phyloP scores from a whole-genome alignment of 1,140 invertebrate species.

The Apis florea region DNA sequence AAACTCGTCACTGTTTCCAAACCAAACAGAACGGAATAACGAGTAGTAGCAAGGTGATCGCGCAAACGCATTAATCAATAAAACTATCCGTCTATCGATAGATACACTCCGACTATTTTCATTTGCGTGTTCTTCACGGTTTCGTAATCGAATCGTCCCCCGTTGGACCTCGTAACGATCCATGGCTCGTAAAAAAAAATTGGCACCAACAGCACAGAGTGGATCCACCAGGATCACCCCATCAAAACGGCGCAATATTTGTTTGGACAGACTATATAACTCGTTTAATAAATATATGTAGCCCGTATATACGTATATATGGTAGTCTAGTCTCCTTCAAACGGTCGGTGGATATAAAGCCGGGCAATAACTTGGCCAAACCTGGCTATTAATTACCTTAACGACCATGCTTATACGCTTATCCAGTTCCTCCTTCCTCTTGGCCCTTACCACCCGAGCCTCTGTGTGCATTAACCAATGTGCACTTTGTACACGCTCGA shows the following conservation, averaged over 20 bases:
- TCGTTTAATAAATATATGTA: slow-evolving; percentile 48
- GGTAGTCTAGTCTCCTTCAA: neutral
- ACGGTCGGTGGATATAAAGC: slow-evolving; percentile 45
- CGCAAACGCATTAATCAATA: slow-evolving; percentile 29
- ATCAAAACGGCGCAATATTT: slow-evolving; percentile 22
- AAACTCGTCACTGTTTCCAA: neutral
- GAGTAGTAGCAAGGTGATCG: neutral
- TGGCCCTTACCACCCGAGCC: neutral
- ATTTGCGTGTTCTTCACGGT: neutral
- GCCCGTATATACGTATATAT: neutral
- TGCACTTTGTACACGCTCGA: neutral
- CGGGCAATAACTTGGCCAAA: slow-evolving; percentile 57
- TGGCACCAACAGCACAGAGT: neutral
- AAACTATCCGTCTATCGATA: slow-evolving; percentile 13
- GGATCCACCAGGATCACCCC: no score
- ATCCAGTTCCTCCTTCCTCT: slow-evolving; percentile 37
- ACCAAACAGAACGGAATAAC: slow-evolving; percentile 1
- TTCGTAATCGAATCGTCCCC: slow-evolving; percentile 15
- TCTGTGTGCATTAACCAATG: neutral
- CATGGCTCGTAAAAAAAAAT: slow-evolving; percentile 11
- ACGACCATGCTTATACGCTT: slow-evolving; percentile 60
- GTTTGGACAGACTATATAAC: slow-evolving; percentile 32
- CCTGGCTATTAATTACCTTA: slow-evolving; percentile 64
- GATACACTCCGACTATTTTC: neutral
- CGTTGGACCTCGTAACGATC: slow-evolving; percentile 12